Conservation (phyloP, 1,140 invertebrate genomes). For the Hyphantria cunea region DNA sequence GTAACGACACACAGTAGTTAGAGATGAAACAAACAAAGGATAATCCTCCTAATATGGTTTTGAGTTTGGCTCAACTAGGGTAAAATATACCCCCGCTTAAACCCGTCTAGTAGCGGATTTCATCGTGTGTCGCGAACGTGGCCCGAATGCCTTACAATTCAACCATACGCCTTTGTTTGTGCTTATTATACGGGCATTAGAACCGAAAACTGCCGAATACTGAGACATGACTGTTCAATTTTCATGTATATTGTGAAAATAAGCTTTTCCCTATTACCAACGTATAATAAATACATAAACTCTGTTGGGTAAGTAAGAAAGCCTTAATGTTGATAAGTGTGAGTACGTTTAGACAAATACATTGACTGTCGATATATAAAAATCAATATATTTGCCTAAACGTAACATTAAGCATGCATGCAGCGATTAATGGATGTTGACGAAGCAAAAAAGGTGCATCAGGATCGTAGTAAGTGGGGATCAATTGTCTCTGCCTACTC, state of each 20-base stretch:
- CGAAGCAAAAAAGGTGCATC: too few species aligned
- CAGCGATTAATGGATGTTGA: too few species aligned
- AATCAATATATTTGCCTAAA: too few species aligned
- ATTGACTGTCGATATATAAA: too few species aligned
- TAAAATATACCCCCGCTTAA: slow-evolving; percentile 28
- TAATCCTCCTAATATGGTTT: slow-evolving; percentile 32
- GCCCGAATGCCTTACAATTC: slow-evolving; percentile 21
- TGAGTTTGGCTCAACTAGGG: slow-evolving; percentile 28
- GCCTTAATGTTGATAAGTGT: too few species aligned
- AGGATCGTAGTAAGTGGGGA: too few species aligned
- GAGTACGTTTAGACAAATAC: too few species aligned
- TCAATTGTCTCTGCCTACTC: too few species aligned
- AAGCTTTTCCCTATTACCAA: background rate
- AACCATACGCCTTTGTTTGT: slow-evolving; percentile 13
- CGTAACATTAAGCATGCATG: too few species aligned
- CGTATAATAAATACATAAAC: background rate
- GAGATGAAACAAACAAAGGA: slow-evolving; percentile 31
- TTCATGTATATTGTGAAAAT: background rate
- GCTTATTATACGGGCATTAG: slow-evolving; percentile 17
- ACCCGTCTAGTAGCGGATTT: slow-evolving; percentile 30
- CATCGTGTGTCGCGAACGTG: slow-evolving; percentile 27
- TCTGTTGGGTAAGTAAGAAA: too few species aligned
- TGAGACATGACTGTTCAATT: background rate
- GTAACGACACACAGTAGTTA: slow-evolving; percentile 20
- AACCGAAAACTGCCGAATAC: background rate